Conservation (phyloP, 1,140 invertebrate genomes). For the Trissolcus basalis region DNA sequence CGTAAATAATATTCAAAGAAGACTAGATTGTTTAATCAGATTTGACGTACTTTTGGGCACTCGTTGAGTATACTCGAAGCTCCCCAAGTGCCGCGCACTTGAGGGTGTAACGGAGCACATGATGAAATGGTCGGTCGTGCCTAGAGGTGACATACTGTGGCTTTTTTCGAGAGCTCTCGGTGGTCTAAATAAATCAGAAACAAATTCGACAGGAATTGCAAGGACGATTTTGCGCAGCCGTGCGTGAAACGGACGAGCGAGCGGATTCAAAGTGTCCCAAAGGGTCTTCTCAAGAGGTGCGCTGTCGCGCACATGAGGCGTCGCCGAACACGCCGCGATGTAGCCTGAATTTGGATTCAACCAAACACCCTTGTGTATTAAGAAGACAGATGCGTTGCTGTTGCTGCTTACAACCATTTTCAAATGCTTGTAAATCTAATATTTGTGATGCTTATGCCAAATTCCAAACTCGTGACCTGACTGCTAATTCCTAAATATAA, state of each 20-base stretch:
- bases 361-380: constrained; percentile 61
- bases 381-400: constrained; percentile 52
- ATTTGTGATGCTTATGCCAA: constrained; percentile 27
- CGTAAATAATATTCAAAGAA: constrained; percentile 3
- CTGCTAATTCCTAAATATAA: too few species aligned
- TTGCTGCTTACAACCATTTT: constrained; percentile 49
- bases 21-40: constrained; percentile 9
- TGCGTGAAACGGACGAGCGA: constrained; percentile 53
- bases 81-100: constrained; percentile 27
- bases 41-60: constrained; percentile 23
- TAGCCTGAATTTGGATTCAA: constrained; percentile 54
- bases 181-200: constrained; percentile 62
- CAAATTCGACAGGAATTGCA: constrained; percentile 50
- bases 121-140: constrained; percentile 50
- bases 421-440: constrained; percentile 37
- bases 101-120: constrained; percentile 62
- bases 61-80: too few species aligned
- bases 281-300: constrained; percentile 41
- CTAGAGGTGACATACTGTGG: constrained; percentile 54
- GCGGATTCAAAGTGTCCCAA: constrained; percentile 56
- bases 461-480: constrained; percentile 29
- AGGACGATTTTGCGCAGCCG: constrained; percentile 38
- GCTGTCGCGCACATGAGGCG: constrained; percentile 25
- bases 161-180: constrained; percentile 55
- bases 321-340: constrained; percentile 38